phyloP scores from a whole-genome alignment of 2,113 vertebrate genomes.

The Irena cyanogastra region DNA sequence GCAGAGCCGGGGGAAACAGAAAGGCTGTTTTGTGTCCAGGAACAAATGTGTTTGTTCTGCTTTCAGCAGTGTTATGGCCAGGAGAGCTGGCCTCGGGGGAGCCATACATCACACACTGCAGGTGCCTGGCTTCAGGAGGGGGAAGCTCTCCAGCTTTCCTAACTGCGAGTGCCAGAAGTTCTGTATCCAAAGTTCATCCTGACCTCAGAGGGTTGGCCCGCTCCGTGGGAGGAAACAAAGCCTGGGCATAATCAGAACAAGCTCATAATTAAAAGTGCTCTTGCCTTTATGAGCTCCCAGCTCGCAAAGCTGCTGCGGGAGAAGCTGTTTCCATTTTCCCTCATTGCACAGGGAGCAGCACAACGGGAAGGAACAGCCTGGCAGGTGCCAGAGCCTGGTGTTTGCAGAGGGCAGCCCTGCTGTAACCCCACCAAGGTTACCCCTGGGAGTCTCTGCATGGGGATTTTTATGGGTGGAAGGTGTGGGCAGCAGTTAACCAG shows the following conservation, averaged over 20 bases:
- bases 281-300: conserved; percentile 14
- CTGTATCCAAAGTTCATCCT: conserved; percentile 52
- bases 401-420: not conserved
- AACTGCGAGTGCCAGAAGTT: not conserved
- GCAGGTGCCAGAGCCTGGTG: not conserved
- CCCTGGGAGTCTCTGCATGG: not conserved
- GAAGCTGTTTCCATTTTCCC: conserved; percentile 17
- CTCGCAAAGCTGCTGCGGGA: not conserved
- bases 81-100: conserved; percentile 42
- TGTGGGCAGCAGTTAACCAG: not conserved
- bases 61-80: conserved; percentile 24
- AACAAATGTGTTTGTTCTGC: conserved; percentile 62
- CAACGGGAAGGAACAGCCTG: not conserved
- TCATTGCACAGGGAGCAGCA: not conserved
- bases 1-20: not conserved
- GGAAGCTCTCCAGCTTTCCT: conserved; percentile 52
- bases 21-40: conserved; percentile 7
- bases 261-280: not conserved
- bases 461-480: not conserved
- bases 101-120: conserved; percentile 41
- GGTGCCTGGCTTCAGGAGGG: conserved; percentile 60
- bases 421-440: not conserved
- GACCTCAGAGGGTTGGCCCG: not conserved
- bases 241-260: not conserved
- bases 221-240: conserved; percentile 19